Base-by-base conservation (phyloP, 2,888 invertebrate species). In the Pedicia rivosa region DNA sequence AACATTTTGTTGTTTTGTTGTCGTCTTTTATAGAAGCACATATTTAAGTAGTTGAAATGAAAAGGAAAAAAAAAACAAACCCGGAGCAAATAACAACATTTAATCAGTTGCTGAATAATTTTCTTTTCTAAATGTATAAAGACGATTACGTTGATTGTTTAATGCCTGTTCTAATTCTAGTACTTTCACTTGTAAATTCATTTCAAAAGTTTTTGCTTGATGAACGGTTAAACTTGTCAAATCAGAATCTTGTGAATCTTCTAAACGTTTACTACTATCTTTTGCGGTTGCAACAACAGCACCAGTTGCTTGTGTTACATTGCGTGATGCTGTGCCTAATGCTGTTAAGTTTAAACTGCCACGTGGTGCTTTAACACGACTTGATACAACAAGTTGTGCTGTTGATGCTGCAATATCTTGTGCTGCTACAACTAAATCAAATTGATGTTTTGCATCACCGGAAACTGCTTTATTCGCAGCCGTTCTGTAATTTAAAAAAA, bases 331-430 rank as follows among this genome's bases (percentile, higher is more conserved):
- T 42, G 70, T 68, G 1, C 86, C 80, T 41, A 98, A 68, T 26
- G 78, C 75, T n/a, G 71, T 61, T 43, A 98, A 67, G 52, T 83
- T 80, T 45, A 65, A 64, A 50, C 91, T 84, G 42, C 76, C 73
- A 45, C 83, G 72, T 49, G 86, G 81, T 1, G 98, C 94, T 62
- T 97, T 91, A 6, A 98, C 97, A 39, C 87, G 75, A 44, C 92
- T 92, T 10, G 97, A 91, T 1, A 97, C 92, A 36, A 97, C 97
- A 40, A 99, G 68, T 63, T 97, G 97, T 33, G 95, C 94, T 2
- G 97, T 97, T 47, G 82, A 88, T 42, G 88, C 95, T 38, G 90
- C 87, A 41, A 94, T 91, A 59, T 90, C 90, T 63, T 97, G 94
- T 15, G 97, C 92, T 6, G 94, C 95, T 1, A 92, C 97, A 41